Evolutionary conservation across 1,140 invertebrate species (phyloP).

Genomic region (Heliothis subflexa): DNA sequence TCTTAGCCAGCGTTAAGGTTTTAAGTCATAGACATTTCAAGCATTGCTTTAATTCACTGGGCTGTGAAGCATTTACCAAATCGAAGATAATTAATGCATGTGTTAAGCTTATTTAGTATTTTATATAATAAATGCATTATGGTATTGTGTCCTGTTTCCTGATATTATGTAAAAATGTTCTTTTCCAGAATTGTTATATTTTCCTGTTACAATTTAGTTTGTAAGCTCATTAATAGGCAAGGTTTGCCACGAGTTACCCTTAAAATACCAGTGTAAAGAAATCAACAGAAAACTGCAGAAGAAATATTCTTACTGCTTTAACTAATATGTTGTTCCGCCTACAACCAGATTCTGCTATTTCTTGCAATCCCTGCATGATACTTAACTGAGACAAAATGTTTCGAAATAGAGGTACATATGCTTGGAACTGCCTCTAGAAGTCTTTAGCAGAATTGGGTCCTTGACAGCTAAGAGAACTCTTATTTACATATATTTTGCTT

Average conservation of each 20-base stretch:
- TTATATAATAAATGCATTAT: background rate
- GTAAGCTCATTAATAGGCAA: conserved; percentile 3
- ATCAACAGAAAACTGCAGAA: conserved; percentile 16
- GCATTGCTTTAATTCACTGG: too few relatives aligned
- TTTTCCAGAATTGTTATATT: background rate
- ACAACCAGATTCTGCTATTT: conserved; percentile 19
- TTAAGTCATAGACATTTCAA: too few relatives aligned
- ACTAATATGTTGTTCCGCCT: conserved; percentile 29
- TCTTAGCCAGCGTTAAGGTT: too few relatives aligned
- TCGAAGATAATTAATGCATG: too few relatives aligned
- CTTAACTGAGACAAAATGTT: conserved; percentile 17
- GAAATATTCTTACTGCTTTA: conserved; percentile 13
- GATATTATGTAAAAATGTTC: background rate
- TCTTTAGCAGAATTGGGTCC: conserved; percentile 38
- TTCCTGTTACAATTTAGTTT: conserved; percentile 29
- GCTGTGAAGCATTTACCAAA: too few relatives aligned
- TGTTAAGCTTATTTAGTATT: too few relatives aligned
- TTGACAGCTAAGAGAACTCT: conserved; percentile 43
- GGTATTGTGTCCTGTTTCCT: background rate
- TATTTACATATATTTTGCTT: conserved; percentile 48
- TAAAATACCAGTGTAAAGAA: conserved; percentile 13
- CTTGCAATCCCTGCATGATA: conserved; percentile 35
- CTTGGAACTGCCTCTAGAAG: conserved; percentile 40
- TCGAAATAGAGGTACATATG: conserved; percentile 6
- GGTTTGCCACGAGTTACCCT: background rate